These are phyloP conservation scores for Orycteropus afer DNA, from an alignment of 2,113 vertebrate genomes.

Conservation along the genomic window DNA sequence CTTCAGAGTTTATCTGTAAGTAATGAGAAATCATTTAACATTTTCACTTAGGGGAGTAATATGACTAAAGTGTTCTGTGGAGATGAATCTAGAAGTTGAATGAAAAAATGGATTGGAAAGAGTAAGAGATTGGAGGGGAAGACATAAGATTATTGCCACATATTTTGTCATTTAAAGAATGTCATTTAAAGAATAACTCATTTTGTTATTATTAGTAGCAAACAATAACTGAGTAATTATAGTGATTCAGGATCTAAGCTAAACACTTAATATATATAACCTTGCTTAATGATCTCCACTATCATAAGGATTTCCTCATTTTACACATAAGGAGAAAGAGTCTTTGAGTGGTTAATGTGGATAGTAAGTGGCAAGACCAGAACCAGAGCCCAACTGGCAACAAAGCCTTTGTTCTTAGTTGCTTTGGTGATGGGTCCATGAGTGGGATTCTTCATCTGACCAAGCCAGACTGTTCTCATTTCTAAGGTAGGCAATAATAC, in stretches of 20 bases:
- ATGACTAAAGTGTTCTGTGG: not conserved
- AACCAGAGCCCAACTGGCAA: not conserved
- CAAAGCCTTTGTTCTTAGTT: not conserved
- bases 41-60: not conserved
- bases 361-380: not conserved
- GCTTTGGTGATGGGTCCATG: not conserved
- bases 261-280: not conserved
- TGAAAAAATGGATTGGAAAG: not conserved
- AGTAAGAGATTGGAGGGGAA: not conserved
- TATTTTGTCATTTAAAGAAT: not conserved
- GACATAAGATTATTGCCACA: not conserved
- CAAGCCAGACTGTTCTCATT: not conserved
- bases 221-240: not conserved
- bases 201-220: not conserved
- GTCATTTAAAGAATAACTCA: not conserved
- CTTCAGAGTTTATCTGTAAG: not conserved
- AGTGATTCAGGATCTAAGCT: not conserved
- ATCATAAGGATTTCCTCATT: not conserved
- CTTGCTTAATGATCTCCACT: not conserved
- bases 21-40: not conserved
- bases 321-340: not conserved
- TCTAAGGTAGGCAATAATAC: not conserved
- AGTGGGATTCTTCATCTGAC: not conserved
- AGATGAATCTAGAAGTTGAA: slow-evolving; percentile 15
- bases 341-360: not conserved